Conservation (phyloP, 2,888 invertebrate genomes). For the Drosophila prostipennis region DNA sequence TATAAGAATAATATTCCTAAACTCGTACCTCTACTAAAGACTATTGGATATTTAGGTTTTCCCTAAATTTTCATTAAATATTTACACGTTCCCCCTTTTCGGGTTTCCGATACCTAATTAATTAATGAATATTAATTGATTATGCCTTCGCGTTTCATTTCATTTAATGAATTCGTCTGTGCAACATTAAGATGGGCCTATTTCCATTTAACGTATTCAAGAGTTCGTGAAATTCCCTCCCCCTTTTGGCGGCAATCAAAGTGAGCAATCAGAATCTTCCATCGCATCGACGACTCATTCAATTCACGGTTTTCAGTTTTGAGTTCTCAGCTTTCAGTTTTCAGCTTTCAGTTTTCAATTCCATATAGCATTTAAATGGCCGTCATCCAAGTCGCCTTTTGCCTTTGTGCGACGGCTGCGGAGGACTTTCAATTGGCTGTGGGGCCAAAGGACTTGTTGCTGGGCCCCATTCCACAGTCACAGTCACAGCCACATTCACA, state of each 20-base stretch:
- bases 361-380: slow-evolving; percentile 13
- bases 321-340: too few species aligned
- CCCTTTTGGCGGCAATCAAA: slow-evolving; percentile 3
- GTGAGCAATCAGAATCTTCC: slow-evolving; percentile 33
- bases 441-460: slow-evolving; percentile 36
- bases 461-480: not conserved
- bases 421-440: slow-evolving; percentile 30
- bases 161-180: not conserved
- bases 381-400: not conserved
- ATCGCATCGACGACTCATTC: slow-evolving; percentile 28
- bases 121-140: not conserved
- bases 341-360: slow-evolving; percentile 6
- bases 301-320: slow-evolving; percentile 14
- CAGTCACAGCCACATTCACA: not conserved
- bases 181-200: not conserved
- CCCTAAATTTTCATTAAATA: not conserved
- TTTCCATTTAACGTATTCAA: not conserved
- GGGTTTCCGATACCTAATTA: not conserved
- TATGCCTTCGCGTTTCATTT: not conserved
- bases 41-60: too few species aligned
- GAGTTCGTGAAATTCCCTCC: not conserved
- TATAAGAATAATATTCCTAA: too few species aligned
- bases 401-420: slow-evolving; percentile 19
- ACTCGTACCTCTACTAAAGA: too few species aligned
- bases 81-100: not conserved